Base-by-base conservation (phyloP, 2,888 invertebrate genomes). In the Dryobotodes eremita region DNA sequence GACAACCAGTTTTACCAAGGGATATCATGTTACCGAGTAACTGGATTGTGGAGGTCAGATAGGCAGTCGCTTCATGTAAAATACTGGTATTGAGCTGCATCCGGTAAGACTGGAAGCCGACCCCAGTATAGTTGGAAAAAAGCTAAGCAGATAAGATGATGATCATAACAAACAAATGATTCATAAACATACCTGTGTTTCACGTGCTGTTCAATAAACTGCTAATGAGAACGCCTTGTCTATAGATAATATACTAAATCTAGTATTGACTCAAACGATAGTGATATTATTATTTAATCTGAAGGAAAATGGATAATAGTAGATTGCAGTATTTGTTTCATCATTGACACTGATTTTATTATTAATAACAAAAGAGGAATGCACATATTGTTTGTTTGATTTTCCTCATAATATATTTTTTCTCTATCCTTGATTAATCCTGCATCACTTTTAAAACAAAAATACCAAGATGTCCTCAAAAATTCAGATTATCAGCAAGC, bases 161-260 rank as follows among this genome's bases (percentile, higher is more conserved):
- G n/a, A n/a, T 36, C 31, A 36, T 36, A 65, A 55, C n/a, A 50
- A 78, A 11, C 42, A 42, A 42, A 50, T 46, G 13, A 61, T 31
- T 61, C 8, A 80, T 17, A 61, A 53, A 64, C 89, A 78, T 75
- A 89, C 86, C 89, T 84, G 68, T 77, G 10, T 68, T 62, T 50
- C 68, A 59, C 71, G 73, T 46, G 62, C 15, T 73, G 26, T 42
- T 6, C 79, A 76, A 50, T 55, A 55, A 53, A 87, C 82, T 88
- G 76, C 62, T 75, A 78, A 86, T 69, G 62, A 78, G n/a, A 71
- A 71, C 65, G 2, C 13, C 62, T 71, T 59, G 65, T 66, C 50
- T 59, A 61, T 59, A 82, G 82, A 87, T 88, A 88, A 89, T 59
- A 89, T 84, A 89, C 74, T 48, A 75, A 77, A 80, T 82, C 80